Evolutionary conservation across 2,797 vertebrate species (phyloP).

Genomic region (Discoglossus pictus): DNA sequence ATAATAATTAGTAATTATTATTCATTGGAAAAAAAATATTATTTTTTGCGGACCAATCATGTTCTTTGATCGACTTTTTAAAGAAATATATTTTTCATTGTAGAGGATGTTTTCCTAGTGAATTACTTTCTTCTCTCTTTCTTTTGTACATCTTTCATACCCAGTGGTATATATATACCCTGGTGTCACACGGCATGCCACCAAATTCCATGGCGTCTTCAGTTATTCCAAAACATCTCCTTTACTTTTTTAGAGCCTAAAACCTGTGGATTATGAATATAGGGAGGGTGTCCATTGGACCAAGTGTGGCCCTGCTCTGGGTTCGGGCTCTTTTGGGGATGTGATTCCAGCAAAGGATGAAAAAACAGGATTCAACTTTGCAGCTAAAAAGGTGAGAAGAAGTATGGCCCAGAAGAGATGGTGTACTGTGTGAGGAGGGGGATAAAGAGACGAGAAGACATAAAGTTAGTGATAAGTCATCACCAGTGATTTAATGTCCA

Average conservation of each 20-base stretch:
- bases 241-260: constrained; percentile 77
- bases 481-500: background rate
- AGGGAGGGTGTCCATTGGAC: constrained; percentile 85
- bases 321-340: constrained; percentile 89
- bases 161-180: no score
- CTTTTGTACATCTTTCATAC: no score
- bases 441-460: background rate
- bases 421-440: background rate
- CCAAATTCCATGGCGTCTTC: background rate
- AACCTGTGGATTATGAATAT: constrained; percentile 88
- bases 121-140: no score
- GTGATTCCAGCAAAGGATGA: constrained; percentile 86
- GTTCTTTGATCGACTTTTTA: no score
- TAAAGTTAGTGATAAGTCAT: rapidly evolving
- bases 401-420: rapidly evolving
- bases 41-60: no score
- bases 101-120: no score
- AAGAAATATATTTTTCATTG: no score
- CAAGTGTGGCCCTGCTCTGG: constrained; percentile 69
- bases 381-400: constrained; percentile 90
- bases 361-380: constrained; percentile 86
- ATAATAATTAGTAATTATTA: no score
- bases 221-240: no score
- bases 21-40: no score
- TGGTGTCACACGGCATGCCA: no score